Evolutionary conservation across 1,140 invertebrate genomes (phyloP), one percentile per base, ranked within the genome.

Genomic region (Nilaparvata lugens): DNA sequence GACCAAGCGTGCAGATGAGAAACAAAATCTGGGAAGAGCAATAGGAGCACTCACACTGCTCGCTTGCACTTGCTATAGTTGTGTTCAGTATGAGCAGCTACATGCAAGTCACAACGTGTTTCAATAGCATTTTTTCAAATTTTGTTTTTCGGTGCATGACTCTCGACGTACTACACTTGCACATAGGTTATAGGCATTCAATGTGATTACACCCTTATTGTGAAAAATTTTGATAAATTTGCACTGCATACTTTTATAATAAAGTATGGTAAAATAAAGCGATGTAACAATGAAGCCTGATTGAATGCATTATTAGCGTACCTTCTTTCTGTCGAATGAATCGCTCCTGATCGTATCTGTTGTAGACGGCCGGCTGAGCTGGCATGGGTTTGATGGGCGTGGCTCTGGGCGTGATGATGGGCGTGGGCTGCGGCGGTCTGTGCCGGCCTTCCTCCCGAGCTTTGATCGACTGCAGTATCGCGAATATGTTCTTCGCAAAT

Each of bases 281-380:
- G 13, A 11, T 11, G 9, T 11, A 52, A 13, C 11, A 18, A 23
- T 21, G 52, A 11, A n/a, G 18, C 4, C 23, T 6, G 23, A 6
- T n/a, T 11, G n/a, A 51, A 13, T 61, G 19, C 48, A 2, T 40
- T 52, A 4, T 28, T 4, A 28, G 64, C 65, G 62, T 72, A 85
- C 83, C 83, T 80, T 94, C 89, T 75, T 92, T 92, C 66, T 89
- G 86, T 31, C 86, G 79, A 70, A 91, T 91, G 73, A 98, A 97
- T 70, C 93, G 81, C 80, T 98, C 96, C 77, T 98, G 95, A 85
- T 97, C 94, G 76, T 98, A 98, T 82, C 95, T 88, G 83, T 95
- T 98, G 74, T 98, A 98, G 1, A 84, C 84, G 24, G 81, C 79
- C 3, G 83, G 83, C 68, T 94, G 90, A 18, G 86, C 82, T 24